Conservation (phyloP, 2,113 vertebrate species). For the human region GRCh38 chr4:161055501-161056000, state of each 20-base stretch:
- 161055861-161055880: not conserved
- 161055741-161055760: not conserved
- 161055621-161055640: not conserved
- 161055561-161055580: not conserved
- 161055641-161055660: not conserved
- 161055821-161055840: not conserved
- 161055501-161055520: not conserved
- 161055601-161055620: accelerated
- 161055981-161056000: not conserved
- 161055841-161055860: not conserved
- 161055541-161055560: not conserved
- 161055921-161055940: not conserved
- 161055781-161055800: not conserved
- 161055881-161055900: not conserved
- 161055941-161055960: not conserved
- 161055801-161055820: not conserved
- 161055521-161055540: not conserved
- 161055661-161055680: not conserved
- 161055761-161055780: not conserved
- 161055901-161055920: too few species aligned
- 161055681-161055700: not conserved
- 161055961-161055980: not conserved
- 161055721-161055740: not conserved
- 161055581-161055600: not conserved
- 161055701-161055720: not conserved